A percentile compares a stretch with the other conserved stretches of the same genome.
Evolutionary conservation across 2,797 vertebrate species (phyloP).

Genomic region (Betta splendens): DNA sequence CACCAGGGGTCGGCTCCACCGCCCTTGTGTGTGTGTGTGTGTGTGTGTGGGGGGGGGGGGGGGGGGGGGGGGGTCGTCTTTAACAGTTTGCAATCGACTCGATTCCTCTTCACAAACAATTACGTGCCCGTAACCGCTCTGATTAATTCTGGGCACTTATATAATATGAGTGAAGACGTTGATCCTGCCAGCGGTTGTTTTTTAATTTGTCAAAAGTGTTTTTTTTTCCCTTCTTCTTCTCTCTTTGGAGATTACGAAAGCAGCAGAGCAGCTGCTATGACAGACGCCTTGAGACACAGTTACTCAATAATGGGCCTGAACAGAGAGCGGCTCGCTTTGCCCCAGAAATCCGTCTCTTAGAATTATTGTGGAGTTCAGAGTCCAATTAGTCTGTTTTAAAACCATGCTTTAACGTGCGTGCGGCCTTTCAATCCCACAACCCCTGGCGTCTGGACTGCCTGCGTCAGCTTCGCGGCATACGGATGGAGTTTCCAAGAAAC

Average conservation of each 20-base stretch:
- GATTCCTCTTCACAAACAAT: constrained; percentile 2
- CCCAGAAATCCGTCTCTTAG: too few species aligned
- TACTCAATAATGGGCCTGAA: constrained; percentile 2
- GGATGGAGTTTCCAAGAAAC: not conserved
- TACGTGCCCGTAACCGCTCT: not conserved
- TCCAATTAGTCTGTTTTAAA: not conserved
- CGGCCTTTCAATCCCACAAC: too few species aligned
- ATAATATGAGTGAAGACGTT: not conserved
- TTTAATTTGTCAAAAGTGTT: not conserved
- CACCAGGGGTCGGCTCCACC: too few species aligned
- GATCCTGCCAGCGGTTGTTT: not conserved
- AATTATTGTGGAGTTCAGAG: not conserved
- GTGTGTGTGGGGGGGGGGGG: too few species aligned
- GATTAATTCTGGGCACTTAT: constrained; percentile 3
- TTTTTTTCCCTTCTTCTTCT: too few species aligned
- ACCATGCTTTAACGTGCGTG: not conserved
- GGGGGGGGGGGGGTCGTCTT: too few species aligned
- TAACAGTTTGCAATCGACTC: constrained; percentile 3
- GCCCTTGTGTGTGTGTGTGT: too few species aligned
- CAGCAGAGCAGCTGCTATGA: not conserved
- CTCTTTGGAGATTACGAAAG: not conserved
- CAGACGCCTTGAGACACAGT: not conserved
- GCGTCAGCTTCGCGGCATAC: too few species aligned
- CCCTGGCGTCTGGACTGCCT: too few species aligned
- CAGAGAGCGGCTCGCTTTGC: constrained; percentile 12